Evolutionary conservation across 2,888 invertebrate genomes (phyloP).

Genomic region (Drosophila birchii): DNA sequence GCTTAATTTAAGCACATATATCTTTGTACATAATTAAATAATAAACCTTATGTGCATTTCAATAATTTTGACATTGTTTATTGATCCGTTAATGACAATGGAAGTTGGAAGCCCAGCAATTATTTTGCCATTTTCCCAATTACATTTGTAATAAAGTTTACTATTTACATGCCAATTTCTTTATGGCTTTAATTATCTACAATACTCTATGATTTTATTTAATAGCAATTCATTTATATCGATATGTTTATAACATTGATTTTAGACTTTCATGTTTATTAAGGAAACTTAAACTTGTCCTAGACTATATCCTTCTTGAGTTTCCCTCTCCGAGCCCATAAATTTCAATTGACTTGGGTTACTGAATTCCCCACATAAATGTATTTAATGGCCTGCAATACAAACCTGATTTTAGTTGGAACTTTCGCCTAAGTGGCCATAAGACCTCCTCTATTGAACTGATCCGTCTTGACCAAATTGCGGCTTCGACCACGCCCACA

Average conservation of each 20-base stretch:
- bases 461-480: constrained; percentile 60
- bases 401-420: constrained; percentile 8
- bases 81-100: not conserved
- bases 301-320: not conserved
- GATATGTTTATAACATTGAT: too few species aligned
- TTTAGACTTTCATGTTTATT: not conserved
- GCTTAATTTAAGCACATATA: constrained; percentile 5
- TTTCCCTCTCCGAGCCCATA: not conserved
- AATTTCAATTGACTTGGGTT: constrained; percentile 23
- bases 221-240: not conserved
- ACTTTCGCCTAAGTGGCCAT: constrained; percentile 30
- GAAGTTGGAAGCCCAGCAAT: constrained; percentile 2
- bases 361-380: constrained; percentile 13
- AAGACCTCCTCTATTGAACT: constrained; percentile 23
- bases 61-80: not conserved
- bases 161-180: not conserved
- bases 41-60: not conserved
- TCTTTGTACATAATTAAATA: constrained; percentile 19
- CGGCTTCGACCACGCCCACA: constrained; percentile 37
- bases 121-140: constrained; percentile 5
- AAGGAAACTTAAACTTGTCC: not conserved
- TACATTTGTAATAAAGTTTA: not conserved
- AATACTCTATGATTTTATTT: not conserved
- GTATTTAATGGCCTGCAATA: constrained; percentile 39
- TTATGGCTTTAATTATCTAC: not conserved